Conservation (phyloP, 2,888 invertebrate species). For the Tribolium freemani region DNA sequence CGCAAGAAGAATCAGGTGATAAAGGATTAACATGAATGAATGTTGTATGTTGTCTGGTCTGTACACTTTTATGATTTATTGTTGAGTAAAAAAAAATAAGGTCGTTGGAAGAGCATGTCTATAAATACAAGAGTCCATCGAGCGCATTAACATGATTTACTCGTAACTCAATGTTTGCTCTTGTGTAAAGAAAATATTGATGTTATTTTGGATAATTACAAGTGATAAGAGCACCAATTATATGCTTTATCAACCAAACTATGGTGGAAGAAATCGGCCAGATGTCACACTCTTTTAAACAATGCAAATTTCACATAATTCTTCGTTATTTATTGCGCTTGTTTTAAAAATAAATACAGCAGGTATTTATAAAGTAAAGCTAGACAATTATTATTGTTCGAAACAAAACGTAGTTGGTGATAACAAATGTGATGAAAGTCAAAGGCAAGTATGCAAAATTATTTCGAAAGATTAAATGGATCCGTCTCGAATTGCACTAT, state of each 20-base stretch:
- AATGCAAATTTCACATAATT: not conserved
- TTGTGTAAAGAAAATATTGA: conserved; percentile 3
- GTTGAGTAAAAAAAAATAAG: not conserved
- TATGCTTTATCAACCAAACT: not conserved
- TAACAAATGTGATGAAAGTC: not conserved
- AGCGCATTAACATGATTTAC: conserved; percentile 4
- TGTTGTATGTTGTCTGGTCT: not conserved
- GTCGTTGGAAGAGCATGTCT: not conserved
- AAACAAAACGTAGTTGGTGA: too few species aligned
- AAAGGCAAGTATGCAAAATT: not conserved
- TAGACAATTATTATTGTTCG: too few species aligned
- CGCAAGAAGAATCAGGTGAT: not conserved
- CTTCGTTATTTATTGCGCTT: not conserved
- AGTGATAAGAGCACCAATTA: not conserved
- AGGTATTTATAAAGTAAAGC: not conserved
- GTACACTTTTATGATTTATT: not conserved
- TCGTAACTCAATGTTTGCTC: conserved; percentile 7
- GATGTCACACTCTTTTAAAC: not conserved
- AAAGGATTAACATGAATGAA: not conserved
- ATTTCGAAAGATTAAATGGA: too few species aligned
- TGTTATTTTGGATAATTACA: conserved; percentile 4
- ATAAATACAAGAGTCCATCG: not conserved
- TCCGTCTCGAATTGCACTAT: too few species aligned
- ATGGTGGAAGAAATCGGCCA: not conserved
- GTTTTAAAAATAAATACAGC: not conserved